A percentile compares a stretch with the other conserved stretches of the same genome.
These are phyloP conservation scores for Cebus imitator DNA, from an alignment of 2,113 vertebrate species.

Conservation along the genomic window DNA sequence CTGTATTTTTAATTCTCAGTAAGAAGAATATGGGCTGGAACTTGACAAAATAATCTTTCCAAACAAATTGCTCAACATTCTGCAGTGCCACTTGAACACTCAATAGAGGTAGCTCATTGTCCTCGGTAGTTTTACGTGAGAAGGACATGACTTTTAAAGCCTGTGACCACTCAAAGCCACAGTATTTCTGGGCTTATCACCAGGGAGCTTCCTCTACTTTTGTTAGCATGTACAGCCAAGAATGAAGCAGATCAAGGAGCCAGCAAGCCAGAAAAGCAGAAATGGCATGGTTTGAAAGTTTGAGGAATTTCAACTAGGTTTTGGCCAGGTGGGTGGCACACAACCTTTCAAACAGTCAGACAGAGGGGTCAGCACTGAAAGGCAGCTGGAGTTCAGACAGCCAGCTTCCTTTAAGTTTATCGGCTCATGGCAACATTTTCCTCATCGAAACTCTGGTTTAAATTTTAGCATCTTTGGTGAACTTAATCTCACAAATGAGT, in stretches of 20 bases:
- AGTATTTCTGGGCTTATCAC: not conserved
- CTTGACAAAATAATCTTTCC: not conserved
- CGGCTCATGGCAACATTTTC: not conserved
- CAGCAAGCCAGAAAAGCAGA: not conserved
- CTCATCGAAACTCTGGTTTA: not conserved
- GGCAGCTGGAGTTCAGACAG: rapidly evolving
- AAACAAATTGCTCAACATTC: not conserved
- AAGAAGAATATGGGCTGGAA: not conserved
- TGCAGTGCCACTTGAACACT: not conserved
- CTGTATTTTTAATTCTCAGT: not conserved
- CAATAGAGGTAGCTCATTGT: not conserved
- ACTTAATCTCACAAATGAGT: not conserved
- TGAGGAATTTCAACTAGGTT: not conserved
- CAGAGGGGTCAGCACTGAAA: rapidly evolving
- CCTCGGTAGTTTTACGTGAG: rapidly evolving
- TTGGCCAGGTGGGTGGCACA: rapidly evolving
- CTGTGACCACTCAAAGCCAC: not conserved
- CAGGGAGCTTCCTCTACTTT: rapidly evolving
- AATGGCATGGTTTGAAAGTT: rapidly evolving
- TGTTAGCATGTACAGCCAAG: not conserved
- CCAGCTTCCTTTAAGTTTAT: not conserved
- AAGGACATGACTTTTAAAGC: not conserved
- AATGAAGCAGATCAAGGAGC: not conserved
- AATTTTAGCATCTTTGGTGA: not conserved
- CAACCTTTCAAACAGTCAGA: no score